Evolutionary conservation across 2,888 invertebrate species (phyloP), one percentile per base, ranked within the genome.

Genomic region (Timandra comae): DNA sequence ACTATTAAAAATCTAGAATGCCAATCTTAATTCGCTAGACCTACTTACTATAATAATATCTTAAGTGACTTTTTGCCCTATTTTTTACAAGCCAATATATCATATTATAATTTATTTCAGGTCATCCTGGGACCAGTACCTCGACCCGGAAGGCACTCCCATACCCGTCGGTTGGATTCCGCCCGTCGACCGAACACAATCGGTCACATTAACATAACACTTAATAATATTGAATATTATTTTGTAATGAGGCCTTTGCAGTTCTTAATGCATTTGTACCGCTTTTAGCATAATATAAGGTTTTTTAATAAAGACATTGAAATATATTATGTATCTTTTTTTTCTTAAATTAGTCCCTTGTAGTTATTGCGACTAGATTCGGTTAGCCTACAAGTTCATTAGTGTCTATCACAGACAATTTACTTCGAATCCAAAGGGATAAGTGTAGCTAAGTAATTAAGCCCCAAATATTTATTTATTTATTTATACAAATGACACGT

Each of bases 161-260:
- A 79, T 94, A 44, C 94, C 94, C 5, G 54, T 89, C 19, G 91
- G 92, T 1, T 94, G 93, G 93, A 87, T 93, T 10, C 58, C 90
- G 20, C 93, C 86, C 1, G 11, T 38, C 7, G 33, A 41, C n/a
- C 43, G 22, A 40, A 27, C 24, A 9, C 7, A 34, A 16, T 32
- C 34, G 6, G 4, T 5, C 16, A 16, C 16, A 6, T 6, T 16
- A 11, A 25, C 20, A 30, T 30, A 33, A 30, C 27, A 22, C 23
- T 30, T 35, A 28, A 12, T 42, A 39, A 12, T 42, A 39, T 25
- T 30, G 3, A 16, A 16, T 16, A 16, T 16, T 16, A 16, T 42
- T 39, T 42, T 21, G 30, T 31, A 34, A 39, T 31, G 33, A 30
- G 38, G 33, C 30, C 35, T 43, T 41, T 32, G 23, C 27, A 25